A percentile compares a stretch with the other conserved stretches of the same genome.
phyloP scores from a whole-genome alignment of 1,140 invertebrate genomes.

The Ptiloglossa arizonensis region DNA sequence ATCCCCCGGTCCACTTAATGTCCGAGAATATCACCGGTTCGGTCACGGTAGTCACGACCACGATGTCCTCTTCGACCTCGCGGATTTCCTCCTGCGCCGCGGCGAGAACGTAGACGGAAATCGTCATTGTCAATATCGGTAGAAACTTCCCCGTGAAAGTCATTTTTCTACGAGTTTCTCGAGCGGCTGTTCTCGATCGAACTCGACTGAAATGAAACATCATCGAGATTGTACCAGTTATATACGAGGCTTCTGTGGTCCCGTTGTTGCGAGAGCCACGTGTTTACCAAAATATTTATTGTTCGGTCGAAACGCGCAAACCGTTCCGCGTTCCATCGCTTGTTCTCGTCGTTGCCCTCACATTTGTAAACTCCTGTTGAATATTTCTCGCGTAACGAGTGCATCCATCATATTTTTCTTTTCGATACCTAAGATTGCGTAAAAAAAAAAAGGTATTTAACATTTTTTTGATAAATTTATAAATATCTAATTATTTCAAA shows the following conservation, averaged over 20 bases:
- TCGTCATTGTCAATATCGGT: conserved; percentile 10
- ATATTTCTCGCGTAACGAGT: no score
- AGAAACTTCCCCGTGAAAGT: conserved; percentile 15
- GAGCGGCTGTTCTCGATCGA: neutral
- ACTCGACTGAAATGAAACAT: conserved; percentile 47
- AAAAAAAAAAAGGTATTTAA: no score
- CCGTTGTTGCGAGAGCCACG: conserved; percentile 10
- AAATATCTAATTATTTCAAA: no score
- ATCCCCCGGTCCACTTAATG: conserved; percentile 79
- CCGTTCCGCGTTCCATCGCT: neutral
- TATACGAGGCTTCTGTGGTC: conserved; percentile 42
- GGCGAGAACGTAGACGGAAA: conserved; percentile 34
- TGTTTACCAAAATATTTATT: conserved; percentile 49
- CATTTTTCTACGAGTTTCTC: neutral
- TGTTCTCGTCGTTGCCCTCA: neutral
- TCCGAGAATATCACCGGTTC: neutral
- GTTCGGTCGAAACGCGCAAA: neutral
- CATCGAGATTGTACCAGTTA: conserved; percentile 56
- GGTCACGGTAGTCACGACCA: neutral
- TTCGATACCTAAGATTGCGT: no score
- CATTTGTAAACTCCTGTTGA: no score
- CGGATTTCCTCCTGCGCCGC: neutral
- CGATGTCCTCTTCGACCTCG: neutral
- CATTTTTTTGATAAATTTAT: no score
- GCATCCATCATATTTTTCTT: no score